Base-by-base conservation (phyloP, 2,113 vertebrate species). In the Labeo catla region DNA sequence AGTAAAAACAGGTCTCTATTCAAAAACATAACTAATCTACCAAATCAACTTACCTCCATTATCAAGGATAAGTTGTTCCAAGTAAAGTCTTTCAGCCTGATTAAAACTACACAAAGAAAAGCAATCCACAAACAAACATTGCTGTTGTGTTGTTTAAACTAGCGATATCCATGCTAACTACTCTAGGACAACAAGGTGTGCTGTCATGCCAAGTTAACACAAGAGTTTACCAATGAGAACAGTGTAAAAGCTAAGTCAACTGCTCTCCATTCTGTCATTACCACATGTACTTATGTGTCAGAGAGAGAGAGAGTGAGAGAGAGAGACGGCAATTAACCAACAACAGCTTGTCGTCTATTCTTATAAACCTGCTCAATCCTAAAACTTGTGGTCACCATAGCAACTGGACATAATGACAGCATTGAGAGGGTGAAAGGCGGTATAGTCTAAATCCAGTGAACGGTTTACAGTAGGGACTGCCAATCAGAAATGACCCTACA, bases 21-120 rank as follows among this genome's bases (percentile, higher is more conserved):
- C 0, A 28, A 49, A 15, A 47, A 4, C 50, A 10, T 49, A 47
- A 74, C 49, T 70, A 79, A 34, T 13, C 10, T 21, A 77, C 1
- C 74, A 72, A 57, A 10, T 36, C 4, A 39, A 81, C 93, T 93
- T 88, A 95, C 94, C 94, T 95, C 93, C 93, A 94, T 95, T 12
- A 6, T 88, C 21, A 88, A 79, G 52, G 86, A 73, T 76, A 68
- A 83, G 57, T 79, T 3, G 76, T 49, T 73, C 23, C 79, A 72
- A 89, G 85, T 80, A 89, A 61, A 57, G 74, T 61, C 76, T 84
- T 86, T 65, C 66, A 88, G 57, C 43, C 87, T 81, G 88, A 83
- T 78, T 86, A 90, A 87, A 85, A 85, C 59, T 87, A 87, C 47
- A 85, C 88, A 91, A 76, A 91, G 76, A 88, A 84, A 88, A 61